Evolutionary conservation across 2,797 vertebrate genomes (phyloP), one percentile per base, ranked within the genome.

Genomic region (Anolis apletophallus): DNA sequence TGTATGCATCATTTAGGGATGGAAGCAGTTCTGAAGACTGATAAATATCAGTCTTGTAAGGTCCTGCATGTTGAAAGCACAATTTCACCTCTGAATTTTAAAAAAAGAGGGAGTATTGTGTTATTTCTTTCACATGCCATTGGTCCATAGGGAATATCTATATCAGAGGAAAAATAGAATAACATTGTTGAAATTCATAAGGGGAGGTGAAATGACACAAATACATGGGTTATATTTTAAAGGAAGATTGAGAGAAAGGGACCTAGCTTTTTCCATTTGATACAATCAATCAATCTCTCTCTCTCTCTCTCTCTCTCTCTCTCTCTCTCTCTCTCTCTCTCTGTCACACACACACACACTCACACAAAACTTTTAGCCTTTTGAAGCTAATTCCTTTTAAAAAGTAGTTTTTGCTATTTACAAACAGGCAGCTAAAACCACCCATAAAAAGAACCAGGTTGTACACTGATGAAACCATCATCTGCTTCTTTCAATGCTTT

Each of bases 341-440:
- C 46, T 5, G 3, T 5, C 46, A 6, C 46, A 8, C 46, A 46
- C 46, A 4, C 46, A 46, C 46, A 4, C 46, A 46, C 46, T 5
- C 7, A 46, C 7, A 46, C 7, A 46, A 1, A 6, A 78, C 61
- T 69, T 36, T 69, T 88, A 86, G 68, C 73, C 21, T 75, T 82
- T 87, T 84, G 16, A 76, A 90, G 78, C 55, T 55, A 87, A 73
- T 82, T 68, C 59, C 55, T 75, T 67, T 80, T 85, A 83, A 74
- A 86, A 84, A 80, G 40, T 71, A 54, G 59, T 83, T 84, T 93
- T 86, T 84, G n/a, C 73, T 78, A 4, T 91, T 91, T 80, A 80
- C 81, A 64, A 81, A 88, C 10, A 85, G 85, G 3, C n/a, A 67
- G 71, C 74, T 67, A 81, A 81, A 81, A 52, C 8, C 88, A 64